phyloP scores from a whole-genome alignment of 2,888 invertebrate genomes.

The Drosophila mulleri region DNA sequence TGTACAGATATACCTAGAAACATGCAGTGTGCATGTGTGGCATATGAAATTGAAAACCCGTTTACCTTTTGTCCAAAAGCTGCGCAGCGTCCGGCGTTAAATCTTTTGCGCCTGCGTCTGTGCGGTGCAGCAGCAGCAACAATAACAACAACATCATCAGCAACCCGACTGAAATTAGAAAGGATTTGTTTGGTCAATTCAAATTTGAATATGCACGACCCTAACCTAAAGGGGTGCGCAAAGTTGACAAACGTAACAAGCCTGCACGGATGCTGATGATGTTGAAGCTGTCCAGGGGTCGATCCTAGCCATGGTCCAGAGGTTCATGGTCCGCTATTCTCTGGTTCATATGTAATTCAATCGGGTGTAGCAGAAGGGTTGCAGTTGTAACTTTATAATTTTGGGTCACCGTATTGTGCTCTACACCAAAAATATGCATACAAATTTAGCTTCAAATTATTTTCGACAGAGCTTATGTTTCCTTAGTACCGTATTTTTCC shows the following conservation, averaged over 20 bases:
- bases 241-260: conserved; percentile 49
- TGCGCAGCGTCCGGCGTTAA: conserved; percentile 69
- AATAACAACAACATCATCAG: conserved; percentile 11
- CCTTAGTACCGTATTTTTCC: background rate
- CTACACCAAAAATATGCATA: conserved; percentile 37
- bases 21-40: conserved; percentile 31
- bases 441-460: conserved; percentile 69
- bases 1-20: conserved; percentile 6
- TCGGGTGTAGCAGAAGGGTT: conserved; percentile 68
- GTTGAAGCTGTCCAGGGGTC: conserved; percentile 64
- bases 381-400: conserved; percentile 76
- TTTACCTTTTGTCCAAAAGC: conserved; percentile 63
- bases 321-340: conserved; percentile 27
- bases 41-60: conserved; percentile 75
- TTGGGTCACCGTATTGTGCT: conserved; percentile 66
- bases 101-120: conserved; percentile 72
- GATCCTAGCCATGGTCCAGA: conserved; percentile 44
- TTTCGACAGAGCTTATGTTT: conserved; percentile 48
- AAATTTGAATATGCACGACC: conserved; percentile 62
- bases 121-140: conserved; percentile 28
- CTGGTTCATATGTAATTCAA: conserved; percentile 60
- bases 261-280: conserved; percentile 6
- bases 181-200: conserved; percentile 78
- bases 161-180: conserved; percentile 61
- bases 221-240: conserved; percentile 55